These are phyloP conservation scores for Neoaliturus tenellus DNA, from an alignment of 2,888 invertebrate genomes.

Conservation along the genomic window DNA sequence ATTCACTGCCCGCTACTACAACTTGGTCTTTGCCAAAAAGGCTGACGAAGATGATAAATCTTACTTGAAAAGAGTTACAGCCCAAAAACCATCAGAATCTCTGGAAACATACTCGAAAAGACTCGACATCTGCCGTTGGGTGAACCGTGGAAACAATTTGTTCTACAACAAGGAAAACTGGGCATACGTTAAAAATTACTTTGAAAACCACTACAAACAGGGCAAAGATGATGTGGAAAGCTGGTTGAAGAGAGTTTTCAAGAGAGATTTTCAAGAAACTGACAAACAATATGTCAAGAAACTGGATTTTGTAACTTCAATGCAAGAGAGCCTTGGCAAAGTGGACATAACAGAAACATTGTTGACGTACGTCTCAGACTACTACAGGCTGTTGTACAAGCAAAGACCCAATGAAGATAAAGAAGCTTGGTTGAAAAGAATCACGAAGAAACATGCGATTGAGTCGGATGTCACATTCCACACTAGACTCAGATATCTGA, in stretches of 20 bases:
- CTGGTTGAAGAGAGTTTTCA: background rate
- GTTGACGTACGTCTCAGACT: background rate
- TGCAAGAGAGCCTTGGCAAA: background rate
- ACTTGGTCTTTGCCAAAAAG: background rate
- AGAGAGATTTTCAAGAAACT: background rate
- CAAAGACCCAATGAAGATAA: background rate
- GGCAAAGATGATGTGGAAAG: background rate
- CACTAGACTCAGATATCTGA: background rate
- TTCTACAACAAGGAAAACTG: background rate
- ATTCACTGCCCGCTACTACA: constrained; percentile 3
- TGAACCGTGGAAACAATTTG: background rate
- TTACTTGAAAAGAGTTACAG: constrained; percentile 9
- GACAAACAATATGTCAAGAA: background rate
- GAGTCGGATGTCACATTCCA: background rate
- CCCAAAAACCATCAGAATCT: background rate
- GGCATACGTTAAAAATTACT: background rate
- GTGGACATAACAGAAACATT: background rate
- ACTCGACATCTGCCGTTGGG: background rate
- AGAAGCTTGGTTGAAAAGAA: background rate
- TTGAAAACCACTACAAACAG: background rate
- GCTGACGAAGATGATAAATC: background rate
- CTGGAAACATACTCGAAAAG: background rate
- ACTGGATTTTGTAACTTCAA: background rate
- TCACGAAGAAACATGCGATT: background rate
- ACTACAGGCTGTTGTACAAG: background rate